Base-by-base conservation (phyloP, 2,797 vertebrate genomes). In the Knipowitschia caucasica region DNA sequence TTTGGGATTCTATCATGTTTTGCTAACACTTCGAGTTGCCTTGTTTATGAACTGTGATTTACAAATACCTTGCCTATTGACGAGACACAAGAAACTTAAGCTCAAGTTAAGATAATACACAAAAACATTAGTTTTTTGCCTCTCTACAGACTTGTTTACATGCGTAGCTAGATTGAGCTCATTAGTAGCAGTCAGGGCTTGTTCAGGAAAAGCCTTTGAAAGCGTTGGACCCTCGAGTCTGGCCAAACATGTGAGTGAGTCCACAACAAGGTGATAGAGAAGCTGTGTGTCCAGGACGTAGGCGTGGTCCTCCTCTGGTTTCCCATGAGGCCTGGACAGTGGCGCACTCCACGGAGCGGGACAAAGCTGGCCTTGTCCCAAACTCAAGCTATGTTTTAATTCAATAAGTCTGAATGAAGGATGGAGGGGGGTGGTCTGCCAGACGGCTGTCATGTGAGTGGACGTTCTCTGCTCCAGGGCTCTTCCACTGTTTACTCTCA, bases 321-420 rank as follows among this genome's bases (percentile, higher is more conserved):
- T 64, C 46, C 42, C 54, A 45, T 55, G 52, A 50, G 49, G 17
- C 56, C 56, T 25, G 49, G 33, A 62, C 56, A 50, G 43, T 51
- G 49, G n/a, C 30, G 39, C 50, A 26, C 47, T 64, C 55, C 31
- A 31, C 31, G 3, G 21, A 17, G 5, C 23, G 8, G 42, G 24
- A 83, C 74, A 80, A 73, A 21, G 60, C 46, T 27, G 7, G 45
- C 47, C 50, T 75, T 78, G 71, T 77, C 56, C 45, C 53, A 40
- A 67, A 69, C 8, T 59, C 30, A 47, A 58, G 38, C 49, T 54
- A 51, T 56, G 61, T 71, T 68, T 64, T 67, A 69, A 78, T 79
- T 71, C 9, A 73, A 72, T 78, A 60, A 65, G 50, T 35, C 27
- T 30, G 10, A n/a, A 62, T 59, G 33, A 61, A 42, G 17, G 33